Base-by-base conservation (phyloP, 2,113 vertebrate genomes). In the Ascaphus truei region DNA sequence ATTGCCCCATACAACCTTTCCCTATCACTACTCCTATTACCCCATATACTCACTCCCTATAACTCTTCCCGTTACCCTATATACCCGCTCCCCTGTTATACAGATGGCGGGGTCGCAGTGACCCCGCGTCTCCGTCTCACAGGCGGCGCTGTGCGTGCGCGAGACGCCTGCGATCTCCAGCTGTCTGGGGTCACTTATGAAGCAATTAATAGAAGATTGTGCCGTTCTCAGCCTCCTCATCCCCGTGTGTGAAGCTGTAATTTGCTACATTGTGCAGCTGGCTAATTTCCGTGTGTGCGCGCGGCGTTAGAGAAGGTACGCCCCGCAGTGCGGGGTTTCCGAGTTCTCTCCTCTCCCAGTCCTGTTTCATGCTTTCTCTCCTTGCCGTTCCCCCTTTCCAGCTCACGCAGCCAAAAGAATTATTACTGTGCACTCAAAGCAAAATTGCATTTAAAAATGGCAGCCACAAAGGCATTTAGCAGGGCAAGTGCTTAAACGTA, bases 181-280 rank as follows among this genome's bases (percentile, higher is more conserved):
- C 67, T 71, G 67, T 60, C 67, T 48, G 47, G 47, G 67, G 67
- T 71, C 67, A 52, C 30, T 71, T 60, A 61, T 71, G 33, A 52
- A 71, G 67, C 67, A 61, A 71, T 71, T 71, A 71, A 52, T 71
- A 25, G 45, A 43, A 61, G 67, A 61, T 60, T 51, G n/a, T n/a
- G 66, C 18, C 51, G 56, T 41, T 61, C 61, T 18, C n/a, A 47
- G 53, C 65, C 53, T 30, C 23, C 52, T 47, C 34, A 69, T 69
- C 52, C 16, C 16, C 66, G 33, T 27, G 26, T 33, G 30, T 34
- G 16, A 71, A 51, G 57, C 67, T 71, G 57, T 71, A 61, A 71
- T 71, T 71, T 71, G 45, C 25, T 27, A 31, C 67, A 71, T 71
- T 71, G 52, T 59, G 47, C 47, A n/a, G 45, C 26, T 13, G 51